phyloP scores from a whole-genome alignment of 2,888 invertebrate species.

The Phragmatobia fuliginosa region DNA sequence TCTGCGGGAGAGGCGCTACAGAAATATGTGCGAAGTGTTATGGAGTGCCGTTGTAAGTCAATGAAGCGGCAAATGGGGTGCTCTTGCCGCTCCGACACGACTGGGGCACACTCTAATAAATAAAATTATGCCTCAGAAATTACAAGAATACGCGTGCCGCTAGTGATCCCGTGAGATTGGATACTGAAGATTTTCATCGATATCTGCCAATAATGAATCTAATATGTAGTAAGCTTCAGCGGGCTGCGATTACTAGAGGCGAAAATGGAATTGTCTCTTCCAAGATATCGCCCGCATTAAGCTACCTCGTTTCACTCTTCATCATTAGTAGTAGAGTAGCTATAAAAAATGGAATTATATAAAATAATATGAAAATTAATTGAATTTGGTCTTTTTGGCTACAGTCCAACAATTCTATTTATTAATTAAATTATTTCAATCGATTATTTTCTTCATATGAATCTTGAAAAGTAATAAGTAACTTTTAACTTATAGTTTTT shows the following conservation, averaged over 20 bases:
- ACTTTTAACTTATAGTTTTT: slow-evolving; percentile 23
- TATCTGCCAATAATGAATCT: slow-evolving; percentile 82
- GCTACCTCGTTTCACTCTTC: slow-evolving; percentile 41
- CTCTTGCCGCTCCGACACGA: slow-evolving; percentile 71
- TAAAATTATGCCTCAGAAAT: slow-evolving; percentile 86
- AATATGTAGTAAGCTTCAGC: slow-evolving; percentile 79
- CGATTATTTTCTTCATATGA: slow-evolving; percentile 11
- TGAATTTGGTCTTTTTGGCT: slow-evolving; percentile 45
- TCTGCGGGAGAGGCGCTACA: slow-evolving; percentile 81
- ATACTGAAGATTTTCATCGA: slow-evolving; percentile 82
- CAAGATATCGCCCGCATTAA: slow-evolving; percentile 44
- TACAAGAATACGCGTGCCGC: slow-evolving; percentile 83
- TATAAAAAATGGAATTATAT: slow-evolving; percentile 38
- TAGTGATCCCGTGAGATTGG: slow-evolving; percentile 82
- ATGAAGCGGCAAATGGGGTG: slow-evolving; percentile 86
- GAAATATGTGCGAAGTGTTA: slow-evolving; percentile 87
- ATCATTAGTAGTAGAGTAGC: slow-evolving; percentile 41
- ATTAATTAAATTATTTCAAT: slow-evolving; percentile 19
- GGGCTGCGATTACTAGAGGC: slow-evolving; percentile 57
- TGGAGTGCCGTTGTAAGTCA: slow-evolving; percentile 86
- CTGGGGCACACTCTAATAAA: slow-evolving; percentile 84
- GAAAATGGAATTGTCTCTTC: slow-evolving; percentile 60
- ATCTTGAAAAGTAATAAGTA: neutral
- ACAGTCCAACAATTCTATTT: slow-evolving; percentile 35
- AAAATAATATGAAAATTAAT: slow-evolving; percentile 46